A percentile compares a stretch with the other conserved stretches of the same genome.
phyloP scores from a whole-genome alignment of 2,888 invertebrate species.

The Rhopalosiphum nymphaeae region DNA sequence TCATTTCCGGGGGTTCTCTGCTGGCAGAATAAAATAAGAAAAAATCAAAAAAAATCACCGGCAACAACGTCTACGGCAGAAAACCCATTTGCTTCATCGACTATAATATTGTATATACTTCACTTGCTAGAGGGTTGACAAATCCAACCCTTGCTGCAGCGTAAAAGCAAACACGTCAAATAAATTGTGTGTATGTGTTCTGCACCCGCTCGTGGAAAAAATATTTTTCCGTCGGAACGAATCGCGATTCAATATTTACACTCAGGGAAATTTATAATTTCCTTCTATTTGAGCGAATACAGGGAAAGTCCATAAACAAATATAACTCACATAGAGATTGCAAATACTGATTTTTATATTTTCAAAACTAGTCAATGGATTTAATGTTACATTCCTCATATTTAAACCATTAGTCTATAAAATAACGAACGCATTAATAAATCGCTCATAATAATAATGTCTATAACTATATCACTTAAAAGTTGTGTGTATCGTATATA shows the following conservation, averaged over 20 bases:
- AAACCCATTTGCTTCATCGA: constrained; percentile 21
- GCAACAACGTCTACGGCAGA: constrained; percentile 26
- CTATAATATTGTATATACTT: constrained; percentile 10
- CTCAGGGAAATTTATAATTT: constrained; percentile 54
- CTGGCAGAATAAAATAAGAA: background rate
- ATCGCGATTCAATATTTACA: constrained; percentile 58
- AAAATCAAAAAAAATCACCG: constrained; percentile 12
- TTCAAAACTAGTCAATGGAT: background rate
- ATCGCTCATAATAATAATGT: background rate
- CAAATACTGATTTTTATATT: background rate
- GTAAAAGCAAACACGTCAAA: constrained; percentile 52
- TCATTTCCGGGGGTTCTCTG: constrained; percentile 49
- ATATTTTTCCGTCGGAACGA: constrained; percentile 37
- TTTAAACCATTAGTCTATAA: background rate
- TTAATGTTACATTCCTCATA: background rate
- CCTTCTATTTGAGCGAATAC: constrained; percentile 20
- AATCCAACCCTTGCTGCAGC: constrained; percentile 9
- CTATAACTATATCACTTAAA: background rate
- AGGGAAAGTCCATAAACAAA: constrained; percentile 1
- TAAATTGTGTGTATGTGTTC: constrained; percentile 13
- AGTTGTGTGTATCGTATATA: background rate
- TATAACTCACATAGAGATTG: background rate
- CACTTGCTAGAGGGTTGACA: constrained; percentile 27
- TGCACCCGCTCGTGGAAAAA: background rate
- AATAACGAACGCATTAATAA: background rate